Evolutionary conservation across 2,888 invertebrate genomes (phyloP).

Genomic region (Hoplodrina ambigua): DNA sequence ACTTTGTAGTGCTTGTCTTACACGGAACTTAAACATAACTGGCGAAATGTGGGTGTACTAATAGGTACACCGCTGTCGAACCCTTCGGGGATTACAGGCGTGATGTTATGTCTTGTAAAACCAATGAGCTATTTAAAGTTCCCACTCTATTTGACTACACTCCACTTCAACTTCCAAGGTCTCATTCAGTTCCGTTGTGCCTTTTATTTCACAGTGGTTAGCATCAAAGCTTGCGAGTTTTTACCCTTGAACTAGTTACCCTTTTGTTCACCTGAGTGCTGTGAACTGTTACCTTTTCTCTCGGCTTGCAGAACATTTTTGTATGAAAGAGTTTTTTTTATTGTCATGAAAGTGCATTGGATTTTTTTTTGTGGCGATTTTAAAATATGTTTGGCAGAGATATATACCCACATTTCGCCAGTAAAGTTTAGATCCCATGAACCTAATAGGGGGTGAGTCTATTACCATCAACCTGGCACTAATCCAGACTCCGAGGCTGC

Average conservation of each 20-base stretch:
- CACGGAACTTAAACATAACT: no score
- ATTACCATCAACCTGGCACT: no score
- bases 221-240: slow-evolving; percentile 33
- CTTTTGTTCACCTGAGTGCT: slow-evolving; percentile 51
- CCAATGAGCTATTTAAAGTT: neutral
- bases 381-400: neutral
- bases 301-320: slow-evolving; percentile 19
- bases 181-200: slow-evolving; percentile 20
- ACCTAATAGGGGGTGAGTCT: no score
- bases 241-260: slow-evolving; percentile 57
- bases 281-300: slow-evolving; percentile 37
- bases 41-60: no score
- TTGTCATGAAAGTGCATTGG: neutral
- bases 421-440: no score
- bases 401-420: no score
- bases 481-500: no score
- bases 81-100: no score
- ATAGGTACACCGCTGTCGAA: no score
- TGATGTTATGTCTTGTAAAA: neutral
- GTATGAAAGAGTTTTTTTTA: slow-evolving; percentile 26
- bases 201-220: slow-evolving; percentile 42
- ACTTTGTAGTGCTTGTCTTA: no score
- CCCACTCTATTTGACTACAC: neutral
- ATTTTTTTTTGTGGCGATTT: neutral
- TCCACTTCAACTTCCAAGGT: slow-evolving; percentile 35